These are phyloP conservation scores for Aquatica leii DNA, from an alignment of 2,888 invertebrate species.

Conservation along the genomic window DNA sequence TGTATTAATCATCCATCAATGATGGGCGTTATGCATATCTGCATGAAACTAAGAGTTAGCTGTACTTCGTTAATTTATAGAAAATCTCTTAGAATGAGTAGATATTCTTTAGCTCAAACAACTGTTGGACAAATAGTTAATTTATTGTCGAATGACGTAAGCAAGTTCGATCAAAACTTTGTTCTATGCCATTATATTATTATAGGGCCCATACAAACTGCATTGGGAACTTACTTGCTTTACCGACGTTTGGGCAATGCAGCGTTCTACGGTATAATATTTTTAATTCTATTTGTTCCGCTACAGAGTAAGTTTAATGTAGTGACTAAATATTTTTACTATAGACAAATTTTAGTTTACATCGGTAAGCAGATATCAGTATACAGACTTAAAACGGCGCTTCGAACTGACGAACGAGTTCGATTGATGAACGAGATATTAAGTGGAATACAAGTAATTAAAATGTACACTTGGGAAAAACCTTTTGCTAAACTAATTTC, in stretches of 20 bases:
- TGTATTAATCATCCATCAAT: slow-evolving; percentile 78
- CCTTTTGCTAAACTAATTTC: slow-evolving; percentile 87
- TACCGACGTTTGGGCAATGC: slow-evolving; percentile 60
- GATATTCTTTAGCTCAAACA: slow-evolving; percentile 68
- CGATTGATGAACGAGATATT: slow-evolving; percentile 76
- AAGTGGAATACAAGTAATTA: slow-evolving; percentile 85
- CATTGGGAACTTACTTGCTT: slow-evolving; percentile 66
- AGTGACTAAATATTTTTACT: slow-evolving; percentile 11
- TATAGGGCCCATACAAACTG: slow-evolving; percentile 71
- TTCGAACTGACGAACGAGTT: slow-evolving; percentile 72
- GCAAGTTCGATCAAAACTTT: slow-evolving; percentile 86
- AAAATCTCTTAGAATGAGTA: slow-evolving; percentile 65
- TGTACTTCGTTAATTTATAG: slow-evolving; percentile 85
- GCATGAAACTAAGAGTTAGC: slow-evolving; percentile 85
- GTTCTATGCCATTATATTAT: slow-evolving; percentile 88
- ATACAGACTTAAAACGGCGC: slow-evolving; percentile 64
- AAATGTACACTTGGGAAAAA: slow-evolving; percentile 97
- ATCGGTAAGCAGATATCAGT: slow-evolving; percentile 56
- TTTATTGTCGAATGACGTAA: slow-evolving; percentile 73
- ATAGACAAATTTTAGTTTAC: slow-evolving; percentile 48
- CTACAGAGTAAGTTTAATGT: slow-evolving; percentile 55
- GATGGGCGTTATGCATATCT: slow-evolving; percentile 83
- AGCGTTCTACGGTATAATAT: slow-evolving; percentile 60
- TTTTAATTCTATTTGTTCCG: slow-evolving; percentile 57
- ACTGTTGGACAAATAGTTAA: slow-evolving; percentile 63